Evolutionary conservation across 2,797 vertebrate species (phyloP), one percentile per base, ranked within the genome.

Genomic region (Spinus olivaceus): DNA sequence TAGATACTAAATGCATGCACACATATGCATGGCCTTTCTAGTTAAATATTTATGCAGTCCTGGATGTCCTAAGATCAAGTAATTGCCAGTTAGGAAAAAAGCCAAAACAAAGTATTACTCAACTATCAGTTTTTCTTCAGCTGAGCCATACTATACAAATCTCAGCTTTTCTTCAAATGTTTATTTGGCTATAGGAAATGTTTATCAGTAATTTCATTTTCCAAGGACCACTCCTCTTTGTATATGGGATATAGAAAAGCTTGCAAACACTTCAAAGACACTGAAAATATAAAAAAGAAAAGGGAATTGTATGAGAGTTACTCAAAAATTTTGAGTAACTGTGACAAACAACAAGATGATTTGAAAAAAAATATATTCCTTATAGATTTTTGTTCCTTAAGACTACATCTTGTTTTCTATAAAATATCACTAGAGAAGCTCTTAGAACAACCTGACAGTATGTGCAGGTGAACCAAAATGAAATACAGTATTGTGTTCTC

Each of bases 31-130:
- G 65, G 83, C 78, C 81, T 66, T 90, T 69, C 66, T 39, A 51
- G 42, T 94, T 86, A 90, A 90, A 88, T 71, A 93, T 96, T 92
- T 77, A 92, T 71, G 60, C 39, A 69, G 65, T 54, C 76, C 33
- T 89, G 74, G 46, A 25, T 69, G 69, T 81, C 92, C 92, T 80
- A 92, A 87, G 71, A 91, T 59, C 61, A 90, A 95, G 77, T 33
- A 69, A 83, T 57, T 89, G 53, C 49, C 70, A 77, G 74, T 39
- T 64, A 82, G 54, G 67, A 60, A 76, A 82, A 64, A 64, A 37
- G 21, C 60, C 51, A 73, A 88, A 77, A 27, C 63, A n/a, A 83
- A 88, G 54, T 22, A 23, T 80, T 87, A 81, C 53, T 79, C 50
- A 74, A 14, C 79, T 37, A 27, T 53, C 42, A n/a, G 46, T n/a